Percentiles rank a stretch among this genome's conserved stretches.
These are phyloP conservation scores for Alligator mississippiensis DNA, from an alignment of 2,113 vertebrate species.

Conservation along the genomic window DNA sequence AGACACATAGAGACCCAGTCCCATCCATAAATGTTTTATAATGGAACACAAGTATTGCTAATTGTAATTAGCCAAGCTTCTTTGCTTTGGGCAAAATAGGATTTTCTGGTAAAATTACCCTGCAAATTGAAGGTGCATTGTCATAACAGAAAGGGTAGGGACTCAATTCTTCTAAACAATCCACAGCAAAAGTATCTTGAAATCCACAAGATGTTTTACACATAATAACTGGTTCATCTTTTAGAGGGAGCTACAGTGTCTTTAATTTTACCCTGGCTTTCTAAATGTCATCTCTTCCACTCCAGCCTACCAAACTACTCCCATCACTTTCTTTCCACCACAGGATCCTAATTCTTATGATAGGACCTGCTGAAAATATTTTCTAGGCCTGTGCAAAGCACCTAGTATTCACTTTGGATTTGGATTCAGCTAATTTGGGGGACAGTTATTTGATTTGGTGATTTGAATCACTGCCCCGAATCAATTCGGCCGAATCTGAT, in stretches of 20 bases:
- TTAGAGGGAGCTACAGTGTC: background rate
- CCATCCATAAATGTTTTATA: background rate
- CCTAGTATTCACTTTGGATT: no score
- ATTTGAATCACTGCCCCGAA: no score
- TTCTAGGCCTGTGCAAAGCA: no score
- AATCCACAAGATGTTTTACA: background rate
- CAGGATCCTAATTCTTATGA: background rate
- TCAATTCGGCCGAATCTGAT: no score
- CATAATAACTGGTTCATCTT: background rate
- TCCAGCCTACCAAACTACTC: background rate
- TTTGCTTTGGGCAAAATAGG: background rate
- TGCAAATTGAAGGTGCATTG: background rate
- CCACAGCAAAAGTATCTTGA: background rate
- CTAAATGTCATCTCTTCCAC: background rate
- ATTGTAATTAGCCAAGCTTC: background rate
- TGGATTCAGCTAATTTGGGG: no score
- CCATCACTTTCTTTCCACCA: background rate
- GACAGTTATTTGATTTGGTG: no score
- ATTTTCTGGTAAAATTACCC: background rate
- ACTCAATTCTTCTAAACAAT: background rate
- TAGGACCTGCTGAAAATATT: background rate
- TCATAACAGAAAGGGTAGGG: background rate
- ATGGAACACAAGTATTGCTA: background rate
- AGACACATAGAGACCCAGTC: background rate
- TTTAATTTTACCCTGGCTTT: background rate